A percentile compares a stretch with the other conserved stretches of the same genome.
Conservation (phyloP, 2,888 invertebrate species). For the Caenorhabditis virilis region DNA sequence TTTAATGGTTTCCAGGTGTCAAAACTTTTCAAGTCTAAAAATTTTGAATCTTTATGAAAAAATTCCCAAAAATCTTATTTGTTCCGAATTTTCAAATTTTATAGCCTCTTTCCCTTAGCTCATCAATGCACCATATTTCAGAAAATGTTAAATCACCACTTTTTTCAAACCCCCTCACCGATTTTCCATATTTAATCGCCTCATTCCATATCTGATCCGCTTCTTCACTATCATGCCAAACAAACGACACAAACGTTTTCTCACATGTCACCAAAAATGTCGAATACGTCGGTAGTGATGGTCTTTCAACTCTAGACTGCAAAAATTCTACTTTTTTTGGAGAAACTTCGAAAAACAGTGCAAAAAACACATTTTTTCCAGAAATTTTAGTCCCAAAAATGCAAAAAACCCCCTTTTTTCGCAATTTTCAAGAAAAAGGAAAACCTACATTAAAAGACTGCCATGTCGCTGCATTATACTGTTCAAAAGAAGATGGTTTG, state of each 20-base stretch:
- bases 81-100: no score
- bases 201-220: conserved; percentile 32
- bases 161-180: conserved; percentile 3
- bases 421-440: conserved; percentile 10
- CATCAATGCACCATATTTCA: no score
- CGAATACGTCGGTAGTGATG: conserved; percentile 49
- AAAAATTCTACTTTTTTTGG: conserved; percentile 9
- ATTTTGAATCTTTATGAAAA: no score
- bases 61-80: no score
- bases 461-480: conserved; percentile 50
- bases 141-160: no score
- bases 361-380: no score
- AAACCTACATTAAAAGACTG: conserved; percentile 39
- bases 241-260: conserved; percentile 51
- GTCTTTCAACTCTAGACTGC: conserved; percentile 44
- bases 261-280: conserved; percentile 52
- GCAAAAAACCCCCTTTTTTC: no score
- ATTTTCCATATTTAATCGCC: conserved; percentile 38
- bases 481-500: conserved; percentile 51
- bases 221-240: conserved; percentile 51
- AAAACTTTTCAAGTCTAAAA: no score
- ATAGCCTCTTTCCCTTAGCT: no score
- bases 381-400: no score
- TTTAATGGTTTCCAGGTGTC: no score
- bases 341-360: no score